These are phyloP conservation scores for Fregata magnificens DNA, from an alignment of 2,113 vertebrate species.

Conservation along the genomic window DNA sequence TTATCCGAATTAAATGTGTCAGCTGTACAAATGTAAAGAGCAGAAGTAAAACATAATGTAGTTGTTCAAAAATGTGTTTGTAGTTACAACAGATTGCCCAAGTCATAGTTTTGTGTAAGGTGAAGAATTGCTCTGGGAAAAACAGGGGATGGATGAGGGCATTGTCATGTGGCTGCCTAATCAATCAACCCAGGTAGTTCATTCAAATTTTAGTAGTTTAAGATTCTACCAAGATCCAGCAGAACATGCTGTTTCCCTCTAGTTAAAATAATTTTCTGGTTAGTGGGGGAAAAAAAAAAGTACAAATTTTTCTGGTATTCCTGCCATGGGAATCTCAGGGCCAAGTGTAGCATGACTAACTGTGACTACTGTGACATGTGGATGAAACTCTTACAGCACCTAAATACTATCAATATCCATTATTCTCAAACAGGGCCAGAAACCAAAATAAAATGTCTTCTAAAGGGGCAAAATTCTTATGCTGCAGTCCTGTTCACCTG, in stretches of 20 bases:
- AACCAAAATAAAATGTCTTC: neutral
- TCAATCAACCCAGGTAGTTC: neutral
- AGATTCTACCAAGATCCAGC: neutral
- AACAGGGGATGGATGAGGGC: neutral
- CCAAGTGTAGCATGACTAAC: neutral
- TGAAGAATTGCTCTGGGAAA: neutral
- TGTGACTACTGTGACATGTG: neutral
- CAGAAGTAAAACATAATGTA: neutral
- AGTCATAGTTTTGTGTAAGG: neutral
- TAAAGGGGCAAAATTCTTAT: neutral
- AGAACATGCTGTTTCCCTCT: neutral
- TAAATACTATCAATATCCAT: neutral
- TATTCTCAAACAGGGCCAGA: neutral
- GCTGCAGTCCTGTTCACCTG: neutral
- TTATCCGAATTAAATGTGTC: neutral
- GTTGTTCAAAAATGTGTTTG: conserved; percentile 15
- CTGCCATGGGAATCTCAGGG: neutral
- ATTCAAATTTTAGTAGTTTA: neutral
- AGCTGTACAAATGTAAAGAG: neutral
- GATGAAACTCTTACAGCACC: neutral
- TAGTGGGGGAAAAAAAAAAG: no score
- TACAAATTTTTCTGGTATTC: neutral
- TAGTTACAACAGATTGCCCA: neutral
- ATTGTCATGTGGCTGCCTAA: neutral
- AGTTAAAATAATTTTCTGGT: neutral